These are phyloP conservation scores for Henricia sp. DNA, from an alignment of 53 echinoderm and acorn worm species.

Conservation along the genomic window DNA sequence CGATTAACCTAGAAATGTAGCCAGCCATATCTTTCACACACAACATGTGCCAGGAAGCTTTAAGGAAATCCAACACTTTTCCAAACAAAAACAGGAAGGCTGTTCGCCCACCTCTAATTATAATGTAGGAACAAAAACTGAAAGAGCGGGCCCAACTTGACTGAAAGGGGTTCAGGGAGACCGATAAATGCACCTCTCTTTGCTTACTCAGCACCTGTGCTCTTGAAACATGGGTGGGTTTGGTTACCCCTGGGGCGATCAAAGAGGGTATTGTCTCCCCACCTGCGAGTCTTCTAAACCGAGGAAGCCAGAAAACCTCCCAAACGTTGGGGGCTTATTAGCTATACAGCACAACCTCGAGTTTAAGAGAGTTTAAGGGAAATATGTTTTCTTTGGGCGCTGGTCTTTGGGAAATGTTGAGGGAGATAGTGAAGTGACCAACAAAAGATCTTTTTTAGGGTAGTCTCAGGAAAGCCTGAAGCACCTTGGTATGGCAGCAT, in stretches of 20 bases:
- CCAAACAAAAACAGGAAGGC: neutral
- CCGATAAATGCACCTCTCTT: constrained; percentile 16
- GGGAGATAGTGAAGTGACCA: constrained; percentile 27
- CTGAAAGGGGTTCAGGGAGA: neutral
- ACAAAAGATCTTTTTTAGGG: constrained; percentile 37
- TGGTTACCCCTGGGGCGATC: constrained; percentile 9
- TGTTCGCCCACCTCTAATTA: neutral
- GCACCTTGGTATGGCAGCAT: neutral
- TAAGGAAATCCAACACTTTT: constrained; percentile 8
- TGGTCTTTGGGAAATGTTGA: constrained; percentile 49
- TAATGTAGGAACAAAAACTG: constrained; percentile 2
- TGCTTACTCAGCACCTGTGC: constrained; percentile 36
- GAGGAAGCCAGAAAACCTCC: no score
- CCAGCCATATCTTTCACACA: neutral
- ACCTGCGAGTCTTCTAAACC: constrained; percentile 7
- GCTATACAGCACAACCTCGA: neutral
- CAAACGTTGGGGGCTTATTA: no score
- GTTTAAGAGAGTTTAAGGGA: constrained; percentile 3
- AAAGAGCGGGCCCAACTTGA: neutral
- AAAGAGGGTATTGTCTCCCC: constrained; percentile 33
- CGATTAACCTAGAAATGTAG: constrained; percentile 42
- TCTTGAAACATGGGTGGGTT: constrained; percentile 46
- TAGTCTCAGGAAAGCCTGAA: neutral
- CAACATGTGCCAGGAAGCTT: neutral
- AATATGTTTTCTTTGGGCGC: constrained; percentile 36